Evolutionary conservation across 92 coral and sea anemone genomes (phyloP), one percentile per base, ranked within the genome.

Genomic region (Pocillopora meandrina): DNA sequence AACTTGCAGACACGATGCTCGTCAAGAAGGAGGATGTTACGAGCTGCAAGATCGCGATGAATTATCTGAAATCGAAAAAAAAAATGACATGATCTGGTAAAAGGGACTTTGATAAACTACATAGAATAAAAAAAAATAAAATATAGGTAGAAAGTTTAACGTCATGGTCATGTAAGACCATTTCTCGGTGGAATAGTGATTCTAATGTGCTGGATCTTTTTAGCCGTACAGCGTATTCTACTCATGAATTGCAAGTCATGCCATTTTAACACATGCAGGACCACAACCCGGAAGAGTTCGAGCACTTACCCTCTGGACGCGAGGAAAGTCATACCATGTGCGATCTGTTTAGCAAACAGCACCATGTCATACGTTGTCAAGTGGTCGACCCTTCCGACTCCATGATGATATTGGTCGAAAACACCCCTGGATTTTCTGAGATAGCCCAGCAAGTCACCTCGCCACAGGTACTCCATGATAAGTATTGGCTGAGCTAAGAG

Each of bases 371-470:
- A 42, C 7, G 49, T 42, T 42, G 49, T 42, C 49, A 42, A 42
- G 49, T 42, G 49, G 49, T 42, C 49, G 49, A 42, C 49, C 7
- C 49, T 1, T 42, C 49, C 49, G 49, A 42, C 49, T 1, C 49
- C 49, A 42, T 6, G 49, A 42, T 42, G 49, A 42, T 42, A 42
- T 3, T 42, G 49, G 49, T 42, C 49, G 49, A 42, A 16, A 74
- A 74, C 59, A 31, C 78, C 78, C 15, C 78, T 33, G 71, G 70
- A 61, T 10, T 61, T 61, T 36, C 81, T 77, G 57, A 77, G 57
- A n/a, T 59, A 61, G 16, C 81, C 81, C 49, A 77, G 16, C 56
- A 77, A 62, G 21, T 77, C 81, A 60, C 81, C 81, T 61, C 47
- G 64, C 7, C 57, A 4, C 68, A 77, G 18, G 49, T 77, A 77